Percentiles rank a stretch among this genome's conserved stretches.
phyloP scores from a whole-genome alignment of 1,140 invertebrate genomes.

The Drosophila teissieri region DNA sequence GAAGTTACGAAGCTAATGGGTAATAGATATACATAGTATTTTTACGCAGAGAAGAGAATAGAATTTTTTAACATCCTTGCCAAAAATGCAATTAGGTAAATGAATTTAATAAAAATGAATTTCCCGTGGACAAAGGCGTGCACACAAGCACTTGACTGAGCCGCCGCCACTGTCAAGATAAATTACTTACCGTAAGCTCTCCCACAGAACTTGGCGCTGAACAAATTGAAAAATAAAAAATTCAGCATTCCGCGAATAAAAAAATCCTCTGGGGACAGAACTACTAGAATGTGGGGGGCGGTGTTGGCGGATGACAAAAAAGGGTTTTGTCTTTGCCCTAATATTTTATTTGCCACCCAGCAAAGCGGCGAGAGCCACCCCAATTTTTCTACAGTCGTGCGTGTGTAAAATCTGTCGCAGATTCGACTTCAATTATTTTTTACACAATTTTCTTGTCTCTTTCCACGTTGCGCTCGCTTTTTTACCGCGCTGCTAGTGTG shows the following conservation, averaged over 20 bases:
- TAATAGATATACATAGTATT: no score
- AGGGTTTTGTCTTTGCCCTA: slow-evolving; percentile 58
- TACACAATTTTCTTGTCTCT: slow-evolving; percentile 74
- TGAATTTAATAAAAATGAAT: slow-evolving; percentile 53
- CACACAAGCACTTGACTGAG: slow-evolving; percentile 16
- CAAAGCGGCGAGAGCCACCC: background rate
- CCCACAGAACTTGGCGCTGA: slow-evolving; percentile 49
- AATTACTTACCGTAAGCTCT: slow-evolving; percentile 75
- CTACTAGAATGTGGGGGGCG: background rate
- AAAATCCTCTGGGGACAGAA: slow-evolving; percentile 32
- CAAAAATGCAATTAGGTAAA: slow-evolving; percentile 28
- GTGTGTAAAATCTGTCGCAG: slow-evolving; percentile 70
- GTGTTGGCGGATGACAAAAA: slow-evolving; percentile 44
- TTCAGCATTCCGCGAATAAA: slow-evolving; percentile 36
- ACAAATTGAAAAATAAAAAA: slow-evolving; percentile 65
- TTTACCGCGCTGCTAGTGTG: slow-evolving; percentile 18
- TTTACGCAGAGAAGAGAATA: no score
- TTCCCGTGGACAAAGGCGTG: slow-evolving; percentile 7
- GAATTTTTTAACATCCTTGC: no score
- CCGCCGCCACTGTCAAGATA: slow-evolving; percentile 60
- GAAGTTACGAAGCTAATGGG: no score
- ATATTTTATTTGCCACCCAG: slow-evolving; percentile 61
- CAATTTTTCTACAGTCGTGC: slow-evolving; percentile 28
- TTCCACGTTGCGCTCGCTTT: slow-evolving; percentile 48
- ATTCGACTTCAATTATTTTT: slow-evolving; percentile 80